Conservation (phyloP, 1,140 invertebrate species). For the Diorhabda elongata region DNA sequence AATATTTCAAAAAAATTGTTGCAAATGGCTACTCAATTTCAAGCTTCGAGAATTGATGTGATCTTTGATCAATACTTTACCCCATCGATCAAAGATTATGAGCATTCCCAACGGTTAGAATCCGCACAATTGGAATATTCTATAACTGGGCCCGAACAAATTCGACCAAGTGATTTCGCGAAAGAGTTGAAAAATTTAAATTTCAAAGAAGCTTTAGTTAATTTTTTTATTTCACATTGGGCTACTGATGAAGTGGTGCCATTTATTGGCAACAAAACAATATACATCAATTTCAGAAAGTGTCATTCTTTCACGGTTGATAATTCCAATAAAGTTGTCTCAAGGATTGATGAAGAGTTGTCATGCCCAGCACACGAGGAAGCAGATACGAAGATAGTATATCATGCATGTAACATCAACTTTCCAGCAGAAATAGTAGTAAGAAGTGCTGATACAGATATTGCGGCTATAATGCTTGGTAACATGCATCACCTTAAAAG, state of each 20-base stretch:
- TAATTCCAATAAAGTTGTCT: not conserved
- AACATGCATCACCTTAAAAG: too few species aligned
- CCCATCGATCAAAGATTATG: slow-evolving; percentile 29
- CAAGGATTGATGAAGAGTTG: not conserved
- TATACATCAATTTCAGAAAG: slow-evolving; percentile 19
- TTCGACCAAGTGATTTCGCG: too few species aligned
- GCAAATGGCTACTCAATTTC: slow-evolving; percentile 4
- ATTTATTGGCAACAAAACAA: slow-evolving; percentile 26
- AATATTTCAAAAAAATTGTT: too few species aligned
- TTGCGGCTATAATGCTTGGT: slow-evolving; percentile 4
- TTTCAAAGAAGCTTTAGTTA: too few species aligned
- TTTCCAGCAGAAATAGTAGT: slow-evolving; percentile 5
- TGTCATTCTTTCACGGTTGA: slow-evolving; percentile 15
- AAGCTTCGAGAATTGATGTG: slow-evolving; percentile 27
- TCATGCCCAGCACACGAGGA: too few species aligned
- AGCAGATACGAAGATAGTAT: slow-evolving; percentile 2
- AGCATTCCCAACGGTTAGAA: not conserved
- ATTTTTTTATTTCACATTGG: too few species aligned
- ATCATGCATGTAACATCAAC: slow-evolving; percentile 8
- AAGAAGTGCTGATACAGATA: slow-evolving; percentile 15
- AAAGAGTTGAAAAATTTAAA: too few species aligned
- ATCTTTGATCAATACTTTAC: slow-evolving; percentile 1
- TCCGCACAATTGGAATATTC: too few species aligned
- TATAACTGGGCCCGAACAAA: too few species aligned
- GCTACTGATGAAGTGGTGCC: slow-evolving; percentile 22